Percentiles rank a stretch among this genome's conserved stretches.
Conservation (phyloP, 2,797 vertebrate genomes). For the Phrynocephalus vlangalii region DNA sequence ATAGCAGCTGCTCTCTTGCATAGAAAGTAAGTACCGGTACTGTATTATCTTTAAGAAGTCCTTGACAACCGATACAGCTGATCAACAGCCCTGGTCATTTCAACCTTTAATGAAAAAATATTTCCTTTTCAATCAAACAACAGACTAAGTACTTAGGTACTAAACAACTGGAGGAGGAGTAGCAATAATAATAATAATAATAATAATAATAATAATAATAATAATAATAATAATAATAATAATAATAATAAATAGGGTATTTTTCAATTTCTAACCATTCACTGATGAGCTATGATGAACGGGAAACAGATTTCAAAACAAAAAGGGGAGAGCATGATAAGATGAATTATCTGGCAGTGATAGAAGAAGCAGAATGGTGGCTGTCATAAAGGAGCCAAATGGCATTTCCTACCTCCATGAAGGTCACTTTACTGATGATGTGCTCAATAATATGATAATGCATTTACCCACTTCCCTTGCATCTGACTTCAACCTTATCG, state of each 20-base stretch:
- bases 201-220: no score
- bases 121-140: constrained; percentile 45
- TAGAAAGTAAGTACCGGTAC: constrained; percentile 45
- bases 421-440: constrained; percentile 82
- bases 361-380: constrained; percentile 75
- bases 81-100: constrained; percentile 57
- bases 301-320: constrained; percentile 74
- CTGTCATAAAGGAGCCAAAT: constrained; percentile 85
- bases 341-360: constrained; percentile 77
- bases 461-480: constrained; percentile 78
- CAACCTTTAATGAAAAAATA: constrained; percentile 63
- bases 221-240: no score
- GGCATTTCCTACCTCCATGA: constrained; percentile 86
- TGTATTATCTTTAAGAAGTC: constrained; percentile 57
- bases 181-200: not conserved
- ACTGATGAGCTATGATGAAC: constrained; percentile 62
- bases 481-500: constrained; percentile 77
- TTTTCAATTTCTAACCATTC: constrained; percentile 41
- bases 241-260: not conserved
- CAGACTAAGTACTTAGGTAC: constrained; percentile 48
- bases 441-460: constrained; percentile 77
- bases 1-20: constrained; percentile 58
- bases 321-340: constrained; percentile 69
- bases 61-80: constrained; percentile 63
- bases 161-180: not conserved